These are phyloP conservation scores for Pelodytes ibericus DNA, from an alignment of 2,797 vertebrate species.

Conservation along the genomic window DNA sequence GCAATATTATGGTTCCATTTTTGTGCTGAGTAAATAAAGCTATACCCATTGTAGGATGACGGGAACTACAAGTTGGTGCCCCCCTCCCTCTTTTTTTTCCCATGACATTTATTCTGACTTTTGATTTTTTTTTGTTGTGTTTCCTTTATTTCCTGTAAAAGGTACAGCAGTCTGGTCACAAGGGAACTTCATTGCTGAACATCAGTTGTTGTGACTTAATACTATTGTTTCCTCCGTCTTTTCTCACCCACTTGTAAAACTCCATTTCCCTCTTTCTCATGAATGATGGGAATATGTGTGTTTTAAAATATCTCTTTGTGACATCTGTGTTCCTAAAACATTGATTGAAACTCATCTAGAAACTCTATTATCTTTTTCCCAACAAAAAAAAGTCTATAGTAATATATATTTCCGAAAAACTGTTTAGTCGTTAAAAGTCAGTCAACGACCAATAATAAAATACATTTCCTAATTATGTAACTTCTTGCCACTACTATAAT, in stretches of 20 bases:
- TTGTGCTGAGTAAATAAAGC: conserved; percentile 22
- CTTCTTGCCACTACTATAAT: no score
- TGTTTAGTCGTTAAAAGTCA: background rate
- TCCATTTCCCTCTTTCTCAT: conserved; percentile 73
- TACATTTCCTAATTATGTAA: no score
- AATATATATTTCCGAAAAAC: background rate
- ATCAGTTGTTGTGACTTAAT: conserved; percentile 68
- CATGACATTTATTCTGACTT: conserved; percentile 42
- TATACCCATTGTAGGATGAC: conserved; percentile 3
- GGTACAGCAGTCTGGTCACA: conserved; percentile 62
- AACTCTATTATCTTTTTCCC: background rate
- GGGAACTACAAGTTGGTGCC: conserved; percentile 17
- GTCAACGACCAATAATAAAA: no score
- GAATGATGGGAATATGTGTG: conserved; percentile 59
- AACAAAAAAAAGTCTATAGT: background rate
- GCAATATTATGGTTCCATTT: background rate
- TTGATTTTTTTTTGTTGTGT: conserved; percentile 50
- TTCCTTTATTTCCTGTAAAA: conserved; percentile 59
- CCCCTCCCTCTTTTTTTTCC: conserved; percentile 34
- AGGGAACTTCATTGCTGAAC: conserved; percentile 66
- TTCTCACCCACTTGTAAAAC: conserved; percentile 71
- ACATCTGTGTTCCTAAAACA: conserved; percentile 4
- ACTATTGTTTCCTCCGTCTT: conserved; percentile 72
- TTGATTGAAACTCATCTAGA: background rate
- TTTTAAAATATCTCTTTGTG: conserved; percentile 47